Evolutionary conservation across 2,113 vertebrate genomes (phyloP).

Genomic region (Propithecus coquereli): DNA sequence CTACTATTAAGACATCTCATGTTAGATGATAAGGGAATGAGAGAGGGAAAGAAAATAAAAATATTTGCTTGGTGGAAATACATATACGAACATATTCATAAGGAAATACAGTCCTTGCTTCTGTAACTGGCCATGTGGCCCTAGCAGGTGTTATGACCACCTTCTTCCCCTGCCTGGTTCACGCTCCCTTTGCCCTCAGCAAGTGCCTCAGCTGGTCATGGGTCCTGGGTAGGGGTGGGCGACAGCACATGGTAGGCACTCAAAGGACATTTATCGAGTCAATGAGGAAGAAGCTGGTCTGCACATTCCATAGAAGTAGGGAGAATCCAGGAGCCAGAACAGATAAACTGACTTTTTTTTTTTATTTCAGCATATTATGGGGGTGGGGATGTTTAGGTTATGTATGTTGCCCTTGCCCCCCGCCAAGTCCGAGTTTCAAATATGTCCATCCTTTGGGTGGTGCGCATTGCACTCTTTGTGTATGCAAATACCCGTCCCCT

Average conservation of each 20-base stretch:
- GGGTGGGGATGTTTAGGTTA: too few relatives aligned
- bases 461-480: too few relatives aligned
- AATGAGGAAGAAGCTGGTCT: neutral
- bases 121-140: neutral
- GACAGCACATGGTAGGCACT: neutral
- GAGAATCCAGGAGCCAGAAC: neutral
- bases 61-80: neutral
- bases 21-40: neutral
- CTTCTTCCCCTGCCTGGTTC: neutral
- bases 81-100: neutral
- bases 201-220: neutral
- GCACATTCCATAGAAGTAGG: neutral
- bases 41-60: neutral
- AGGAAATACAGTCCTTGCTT: neutral
- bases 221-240: neutral
- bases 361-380: too few relatives aligned
- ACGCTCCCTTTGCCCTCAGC: neutral
- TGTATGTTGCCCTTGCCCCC: too few relatives aligned
- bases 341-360: neutral
- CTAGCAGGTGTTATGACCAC: neutral
- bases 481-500: too few relatives aligned
- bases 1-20: neutral
- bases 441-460: too few relatives aligned
- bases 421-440: too few relatives aligned
- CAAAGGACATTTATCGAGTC: neutral